Conservation (phyloP, 2,888 invertebrate species). For the Ctena decussata region DNA sequence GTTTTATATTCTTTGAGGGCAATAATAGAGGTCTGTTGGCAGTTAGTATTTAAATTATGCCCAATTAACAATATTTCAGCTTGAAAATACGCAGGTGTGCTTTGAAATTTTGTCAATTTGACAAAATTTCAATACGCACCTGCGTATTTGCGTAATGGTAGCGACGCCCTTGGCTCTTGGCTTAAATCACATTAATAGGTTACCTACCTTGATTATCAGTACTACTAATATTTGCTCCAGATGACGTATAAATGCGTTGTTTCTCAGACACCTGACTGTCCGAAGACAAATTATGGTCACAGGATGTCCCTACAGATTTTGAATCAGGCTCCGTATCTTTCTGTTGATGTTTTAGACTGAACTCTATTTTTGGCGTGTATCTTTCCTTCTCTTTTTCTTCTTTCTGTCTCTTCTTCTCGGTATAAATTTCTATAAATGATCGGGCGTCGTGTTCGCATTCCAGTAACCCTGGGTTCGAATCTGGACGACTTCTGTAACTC, state of each 20-base stretch:
- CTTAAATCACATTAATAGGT: too few species aligned
- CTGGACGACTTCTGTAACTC: neutral
- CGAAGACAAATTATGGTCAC: neutral
- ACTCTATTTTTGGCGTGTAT: neutral
- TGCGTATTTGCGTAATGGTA: too few species aligned
- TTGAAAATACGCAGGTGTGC: too few species aligned
- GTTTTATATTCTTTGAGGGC: too few species aligned
- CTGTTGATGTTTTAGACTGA: neutral
- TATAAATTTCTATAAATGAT: slow-evolving; percentile 39
- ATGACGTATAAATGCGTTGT: neutral
- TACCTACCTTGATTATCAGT: too few species aligned
- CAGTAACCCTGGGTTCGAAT: neutral
- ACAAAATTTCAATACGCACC: too few species aligned
- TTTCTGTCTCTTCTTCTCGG: slow-evolving; percentile 26
- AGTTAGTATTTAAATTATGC: too few species aligned
- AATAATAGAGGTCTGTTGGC: too few species aligned
- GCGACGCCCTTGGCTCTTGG: too few species aligned
- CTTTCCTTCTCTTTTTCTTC: slow-evolving; percentile 16
- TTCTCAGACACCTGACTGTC: neutral
- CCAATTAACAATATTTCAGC: too few species aligned
- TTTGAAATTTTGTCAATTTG: too few species aligned
- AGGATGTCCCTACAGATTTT: neutral
- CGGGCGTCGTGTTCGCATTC: neutral
- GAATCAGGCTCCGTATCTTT: neutral
- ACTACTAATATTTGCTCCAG: neutral